Conservation (phyloP, 2,113 vertebrate species). For the Cariama cristata region DNA sequence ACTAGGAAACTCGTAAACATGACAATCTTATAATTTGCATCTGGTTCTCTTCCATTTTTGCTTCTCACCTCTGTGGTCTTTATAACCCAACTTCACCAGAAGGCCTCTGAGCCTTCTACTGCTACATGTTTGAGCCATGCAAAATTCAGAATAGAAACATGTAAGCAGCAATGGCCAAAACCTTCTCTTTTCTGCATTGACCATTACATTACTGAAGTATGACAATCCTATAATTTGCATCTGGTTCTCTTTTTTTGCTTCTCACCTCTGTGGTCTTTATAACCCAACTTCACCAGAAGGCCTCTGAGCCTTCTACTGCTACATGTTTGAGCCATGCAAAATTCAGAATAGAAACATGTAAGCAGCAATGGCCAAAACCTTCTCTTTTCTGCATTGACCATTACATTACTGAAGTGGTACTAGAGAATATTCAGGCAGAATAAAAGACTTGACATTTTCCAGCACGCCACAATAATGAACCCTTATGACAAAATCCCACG, state of each 20-base stretch:
- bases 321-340: not conserved
- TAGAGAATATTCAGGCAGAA: not conserved
- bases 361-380: not conserved
- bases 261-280: too few relatives aligned
- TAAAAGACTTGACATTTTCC: not conserved
- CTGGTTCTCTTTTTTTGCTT: too few relatives aligned
- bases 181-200: not conserved
- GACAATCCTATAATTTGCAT: too few relatives aligned
- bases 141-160: not conserved
- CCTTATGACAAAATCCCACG: not conserved
- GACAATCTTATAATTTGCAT: not conserved
- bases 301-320: not conserved
- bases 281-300: not conserved
- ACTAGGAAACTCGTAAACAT: not conserved
- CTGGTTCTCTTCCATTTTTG: not conserved
- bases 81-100: not conserved
- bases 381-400: not conserved
- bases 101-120: not conserved
- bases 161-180: not conserved
- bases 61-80: not conserved
- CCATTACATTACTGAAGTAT: not conserved
- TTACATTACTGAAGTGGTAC: not conserved
- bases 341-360: not conserved
- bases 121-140: not conserved
- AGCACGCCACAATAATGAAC: not conserved